Percentiles rank a stretch among this genome's conserved stretches.
Conservation (phyloP, 2,113 vertebrate species). For the pig (Sus scrofa) region T2T-Sscrofa CM000825.6:46041501-46042000, state of each 20-base stretch:
- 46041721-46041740: not conserved
- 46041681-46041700: not conserved
- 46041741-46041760: not conserved
- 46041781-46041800: not conserved
- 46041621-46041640: too few species aligned
- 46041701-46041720: not conserved
- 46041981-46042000: too few species aligned
- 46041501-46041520: not conserved
- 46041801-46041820: not conserved
- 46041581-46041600: too few species aligned
- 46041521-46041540: not conserved
- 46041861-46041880: not conserved
- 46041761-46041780: not conserved
- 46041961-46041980: not conserved
- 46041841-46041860: fast-evolving
- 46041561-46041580: too few species aligned
- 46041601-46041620: too few species aligned
- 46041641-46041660: not conserved
- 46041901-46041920: not conserved
- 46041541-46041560: too few species aligned
- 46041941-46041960: not conserved
- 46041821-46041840: not conserved
- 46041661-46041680: not conserved
- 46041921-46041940: not conserved
- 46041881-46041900: not conserved